Evolutionary conservation across 2,888 invertebrate species (phyloP), one percentile per base, ranked within the genome.

Genomic region (Zele albiditarsus): DNA sequence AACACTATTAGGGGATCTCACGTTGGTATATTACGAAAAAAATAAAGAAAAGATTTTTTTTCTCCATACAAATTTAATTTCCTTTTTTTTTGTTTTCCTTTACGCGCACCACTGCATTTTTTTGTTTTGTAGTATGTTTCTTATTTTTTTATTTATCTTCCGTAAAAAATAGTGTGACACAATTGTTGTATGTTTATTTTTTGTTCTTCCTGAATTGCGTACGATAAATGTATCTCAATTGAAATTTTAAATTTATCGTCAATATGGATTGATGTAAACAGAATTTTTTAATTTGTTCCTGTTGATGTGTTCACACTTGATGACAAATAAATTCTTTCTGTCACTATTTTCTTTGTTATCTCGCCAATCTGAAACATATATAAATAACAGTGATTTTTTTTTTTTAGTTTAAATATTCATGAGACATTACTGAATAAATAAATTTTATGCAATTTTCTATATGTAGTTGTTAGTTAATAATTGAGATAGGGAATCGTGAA

Each of bases 111-210:
- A 33, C 63, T 8, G 10, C 16, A 33, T 63, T 31, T 20, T 33
- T 63, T 20, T 10, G 6, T n/a, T 33, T 38, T 63, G n/a, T 53
- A 23, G 6, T 53, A 53, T 53, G 10, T 53, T 46, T 46, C 20
- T 25, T 46, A 46, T 66, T 25, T 66, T 16, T 20, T 53, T 53
- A 53, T 53, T 20, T 53, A 46, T 46, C n/a, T n/a, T 53, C 53
- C 23, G 23, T 20, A 53, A n/a, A 53, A 53, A 53, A 53, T 20
- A 53, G 53, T 53, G 20, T 53, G 53, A 20, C 23, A 10, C 8
- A 53, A 53, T 42, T 20, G 53, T 1, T 8, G 6, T 20, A 5
- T 8, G n/a, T 46, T 46, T 14, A n/a, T 46, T 14, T 46, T 20
- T 53, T 20, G 20, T 20, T 20, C 2, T 53, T 53, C 20, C 20